Evolutionary conservation across 2,888 invertebrate species (phyloP).

Genomic region (Eumacrocentrus americanus): DNA sequence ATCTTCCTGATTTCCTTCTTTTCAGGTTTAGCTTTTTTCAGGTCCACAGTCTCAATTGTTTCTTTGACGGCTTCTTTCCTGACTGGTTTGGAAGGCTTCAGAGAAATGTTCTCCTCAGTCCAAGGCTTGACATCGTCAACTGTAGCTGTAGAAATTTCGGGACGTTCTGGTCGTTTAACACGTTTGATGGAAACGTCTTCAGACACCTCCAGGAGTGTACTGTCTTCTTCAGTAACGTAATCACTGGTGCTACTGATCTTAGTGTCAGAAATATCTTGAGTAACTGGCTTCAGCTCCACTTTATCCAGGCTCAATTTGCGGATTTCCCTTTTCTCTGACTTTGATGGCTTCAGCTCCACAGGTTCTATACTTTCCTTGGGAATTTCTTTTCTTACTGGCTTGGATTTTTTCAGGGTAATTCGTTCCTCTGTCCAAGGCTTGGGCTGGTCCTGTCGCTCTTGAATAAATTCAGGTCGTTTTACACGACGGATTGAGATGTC

Average conservation of each 20-base stretch:
- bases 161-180: slow-evolving; percentile 33
- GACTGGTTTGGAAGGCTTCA: slow-evolving; percentile 50
- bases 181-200: slow-evolving; percentile 38
- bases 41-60: slow-evolving; percentile 44
- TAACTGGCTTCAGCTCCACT: slow-evolving; percentile 41
- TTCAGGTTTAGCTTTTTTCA: slow-evolving; percentile 49
- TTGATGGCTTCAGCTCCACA: slow-evolving; percentile 65
- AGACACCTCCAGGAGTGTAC: slow-evolving; percentile 22
- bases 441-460: slow-evolving; percentile 30
- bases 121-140: slow-evolving; percentile 48
- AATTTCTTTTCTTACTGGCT: slow-evolving; percentile 46
- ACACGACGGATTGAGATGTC: slow-evolving; percentile 25
- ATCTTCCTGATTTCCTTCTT: slow-evolving; percentile 39
- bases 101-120: slow-evolving; percentile 53
- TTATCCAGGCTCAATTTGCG: slow-evolving; percentile 47
- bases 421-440: slow-evolving; percentile 58
- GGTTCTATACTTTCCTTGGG: slow-evolving; percentile 48
- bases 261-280: slow-evolving; percentile 34
- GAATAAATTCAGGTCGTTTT: slow-evolving; percentile 31
- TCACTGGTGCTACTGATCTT: slow-evolving; percentile 19
- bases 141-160: slow-evolving; percentile 25
- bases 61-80: slow-evolving; percentile 47
- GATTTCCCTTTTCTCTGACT: slow-evolving; percentile 47
- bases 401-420: slow-evolving; percentile 50
- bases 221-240: slow-evolving; percentile 25